Base-by-base conservation (phyloP, 2,113 vertebrate genomes). In the Uria lomvia region DNA sequence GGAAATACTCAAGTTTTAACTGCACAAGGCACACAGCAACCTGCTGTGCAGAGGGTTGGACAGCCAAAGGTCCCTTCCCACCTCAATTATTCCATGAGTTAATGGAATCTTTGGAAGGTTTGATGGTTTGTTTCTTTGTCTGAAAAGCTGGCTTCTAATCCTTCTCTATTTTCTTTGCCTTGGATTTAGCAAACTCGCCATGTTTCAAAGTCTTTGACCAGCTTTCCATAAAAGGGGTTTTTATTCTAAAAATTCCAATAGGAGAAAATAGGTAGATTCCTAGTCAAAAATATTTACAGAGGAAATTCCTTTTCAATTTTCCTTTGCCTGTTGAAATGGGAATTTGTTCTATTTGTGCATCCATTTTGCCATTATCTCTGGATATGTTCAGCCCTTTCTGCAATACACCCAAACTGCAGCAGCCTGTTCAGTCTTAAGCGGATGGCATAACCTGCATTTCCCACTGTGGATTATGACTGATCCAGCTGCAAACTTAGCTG, bases 221-320 rank as follows among this genome's bases (percentile, higher is more conserved):
- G 4, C 4, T 76, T 82, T 67, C n/a, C 5, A 7, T 30, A 19
- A 27, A 67, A 43, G 5, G 3, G 3, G 0, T 6, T 86, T 86
- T 74, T n/a, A 70, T 74, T 67, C 15, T 66, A 58, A 93, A 80
- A 88, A 16, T 11, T 52, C 2, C 24, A 77, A 2, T 9, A 62
- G 19, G 10, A 86, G 9, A 73, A 90, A 86, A 79, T 6, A 56
- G 1, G 19, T 66, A 53, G 7, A 56, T 60, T 92, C 53, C 13
- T 29, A 62, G 24, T 43, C 2, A 75, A 86, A 88, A 77, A 73
- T 19, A 60, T 30, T 73, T 70, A 30, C 45, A 74, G 32, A 78
- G 5, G 17, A 83, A 91, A 59, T 40, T 45, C 15, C 20, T 77
- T 32, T 89, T 60, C 4, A 20, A 5, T 36, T 50, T 79, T 79